Conservation (phyloP, 2,797 vertebrate genomes). For the Mormyrops boulengeri region DNA sequence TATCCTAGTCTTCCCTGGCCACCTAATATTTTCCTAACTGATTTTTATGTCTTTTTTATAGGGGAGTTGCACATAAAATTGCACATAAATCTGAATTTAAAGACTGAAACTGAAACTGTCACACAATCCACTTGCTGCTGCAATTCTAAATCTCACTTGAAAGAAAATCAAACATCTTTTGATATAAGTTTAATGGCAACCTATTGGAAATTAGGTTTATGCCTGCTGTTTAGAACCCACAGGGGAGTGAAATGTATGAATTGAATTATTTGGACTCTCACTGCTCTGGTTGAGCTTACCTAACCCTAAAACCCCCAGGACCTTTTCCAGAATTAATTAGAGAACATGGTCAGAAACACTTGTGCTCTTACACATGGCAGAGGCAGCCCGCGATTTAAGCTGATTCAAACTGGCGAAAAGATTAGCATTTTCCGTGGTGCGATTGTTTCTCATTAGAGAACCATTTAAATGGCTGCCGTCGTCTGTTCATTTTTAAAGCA, state of each 20-base stretch:
- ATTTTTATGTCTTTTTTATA: background rate
- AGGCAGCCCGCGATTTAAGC: background rate
- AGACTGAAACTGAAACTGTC: background rate
- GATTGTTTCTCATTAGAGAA: background rate
- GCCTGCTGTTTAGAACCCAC: background rate
- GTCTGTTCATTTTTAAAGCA: constrained; percentile 1
- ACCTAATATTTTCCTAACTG: background rate
- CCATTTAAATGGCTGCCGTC: background rate
- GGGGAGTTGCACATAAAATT: background rate
- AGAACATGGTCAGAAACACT: background rate
- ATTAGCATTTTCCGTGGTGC: background rate
- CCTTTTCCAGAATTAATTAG: background rate
- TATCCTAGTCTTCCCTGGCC: background rate
- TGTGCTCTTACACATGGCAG: background rate
- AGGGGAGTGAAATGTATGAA: background rate
- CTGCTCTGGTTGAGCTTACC: background rate
- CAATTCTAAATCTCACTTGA: background rate
- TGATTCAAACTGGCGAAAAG: background rate
- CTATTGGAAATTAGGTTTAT: background rate
- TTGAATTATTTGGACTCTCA: background rate
- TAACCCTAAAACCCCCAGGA: background rate
- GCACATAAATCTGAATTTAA: background rate
- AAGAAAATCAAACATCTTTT: background rate
- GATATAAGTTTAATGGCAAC: background rate
- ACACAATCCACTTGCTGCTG: background rate